Conservation (phyloP, 2,113 vertebrate species). For the Muntiacus reevesi region DNA sequence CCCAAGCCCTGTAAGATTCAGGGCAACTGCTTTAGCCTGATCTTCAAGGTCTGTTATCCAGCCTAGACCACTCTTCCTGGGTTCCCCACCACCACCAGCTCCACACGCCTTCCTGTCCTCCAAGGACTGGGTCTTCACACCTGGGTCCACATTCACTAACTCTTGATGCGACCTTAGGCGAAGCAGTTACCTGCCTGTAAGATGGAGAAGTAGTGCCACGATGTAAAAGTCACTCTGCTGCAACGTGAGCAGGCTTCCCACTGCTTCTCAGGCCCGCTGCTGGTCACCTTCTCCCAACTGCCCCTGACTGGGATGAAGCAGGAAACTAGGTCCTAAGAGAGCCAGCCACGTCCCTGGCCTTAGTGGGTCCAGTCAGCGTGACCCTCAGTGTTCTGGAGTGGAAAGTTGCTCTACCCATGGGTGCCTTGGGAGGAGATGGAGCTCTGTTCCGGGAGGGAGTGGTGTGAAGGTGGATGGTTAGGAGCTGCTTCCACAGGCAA, state of each 20-base stretch:
- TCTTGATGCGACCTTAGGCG: too few relatives aligned
- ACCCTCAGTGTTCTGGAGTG: not conserved
- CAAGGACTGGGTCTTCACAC: not conserved
- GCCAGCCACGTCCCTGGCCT: not conserved
- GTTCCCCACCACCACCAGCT: too few relatives aligned
- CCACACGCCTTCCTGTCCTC: not conserved
- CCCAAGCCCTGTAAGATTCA: not conserved
- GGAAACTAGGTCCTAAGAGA: not conserved
- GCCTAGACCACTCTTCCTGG: not conserved
- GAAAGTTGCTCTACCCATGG: not conserved
- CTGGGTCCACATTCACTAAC: not conserved
- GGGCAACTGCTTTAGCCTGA: not conserved
- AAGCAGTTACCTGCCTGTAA: not conserved
- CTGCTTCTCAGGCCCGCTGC: not conserved
- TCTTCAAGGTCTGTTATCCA: not conserved
- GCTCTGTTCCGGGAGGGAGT: not conserved
- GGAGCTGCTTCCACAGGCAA: not conserved
- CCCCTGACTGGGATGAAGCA: fast-evolving
- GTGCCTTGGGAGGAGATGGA: not conserved
- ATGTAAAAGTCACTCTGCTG: not conserved
- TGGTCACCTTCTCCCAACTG: not conserved
- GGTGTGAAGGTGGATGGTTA: not conserved
- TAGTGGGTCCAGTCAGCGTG: not conserved
- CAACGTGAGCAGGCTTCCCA: not conserved
- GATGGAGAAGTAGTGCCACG: fast-evolving